Evolutionary conservation across 1,140 invertebrate genomes (phyloP), one percentile per base, ranked within the genome.

Genomic region (Homarus americanus): DNA sequence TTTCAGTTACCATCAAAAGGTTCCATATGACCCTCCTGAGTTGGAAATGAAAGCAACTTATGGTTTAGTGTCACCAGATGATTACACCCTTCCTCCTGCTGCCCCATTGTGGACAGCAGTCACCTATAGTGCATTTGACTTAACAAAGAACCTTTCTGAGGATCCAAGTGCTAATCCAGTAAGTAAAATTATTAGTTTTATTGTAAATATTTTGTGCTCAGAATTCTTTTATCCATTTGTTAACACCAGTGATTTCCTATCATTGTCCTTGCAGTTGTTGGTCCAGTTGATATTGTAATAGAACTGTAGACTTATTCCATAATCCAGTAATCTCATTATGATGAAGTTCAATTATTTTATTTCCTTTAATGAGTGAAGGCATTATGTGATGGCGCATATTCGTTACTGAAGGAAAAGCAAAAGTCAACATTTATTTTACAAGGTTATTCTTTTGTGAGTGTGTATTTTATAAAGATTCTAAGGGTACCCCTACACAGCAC

Each of bases 1-100:
- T 90, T 94, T 32, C 92, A 96, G 96, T 93, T 97, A 96, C 93
- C 96, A 97, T 93, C 95, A 97, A 93, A 96, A 95, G 93, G 94
- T 97, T 92, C 96, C 96, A 1, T 94, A 94, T 92, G 96, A 96
- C 91, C 93, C 95, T 88, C 96, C 96, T 75, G 92, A 94, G 49
- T 93, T 97, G 44, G 96, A 96, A 93, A 93, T 95, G n/a, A 95
- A 87, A 32, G 96, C 96, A 58, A 96, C 96, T 2, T 96, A 96
- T 94, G 96, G 96, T 78, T 93, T 97, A 41, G 96, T 96, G 3
- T 96, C 95, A 91, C 96, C 96, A 41, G 96, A 96, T 92, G 95
- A 96, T 75, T 97, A 95, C 93, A 93, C 94, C 86, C 94, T 96
- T 91, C 96, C 96, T 1, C 63, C 94, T 38, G 93, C 94, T 12